Conservation (phyloP, 35 echinoderm and acorn worm genomes). For the Anneissia japonica region DNA sequence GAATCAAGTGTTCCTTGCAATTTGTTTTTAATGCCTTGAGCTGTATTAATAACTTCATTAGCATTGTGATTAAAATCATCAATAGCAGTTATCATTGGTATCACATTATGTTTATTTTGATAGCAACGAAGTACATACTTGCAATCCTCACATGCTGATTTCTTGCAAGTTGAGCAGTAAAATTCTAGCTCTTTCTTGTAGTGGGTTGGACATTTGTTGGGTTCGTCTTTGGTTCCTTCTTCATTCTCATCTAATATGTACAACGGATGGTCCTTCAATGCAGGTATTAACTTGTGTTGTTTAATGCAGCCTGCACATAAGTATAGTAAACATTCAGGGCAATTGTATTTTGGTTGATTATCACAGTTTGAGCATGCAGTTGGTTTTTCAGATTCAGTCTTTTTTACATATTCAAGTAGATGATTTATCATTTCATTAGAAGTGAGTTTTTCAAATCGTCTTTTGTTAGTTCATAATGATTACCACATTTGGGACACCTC, state of each 20-base stretch:
- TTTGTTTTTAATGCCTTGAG: too few species aligned
- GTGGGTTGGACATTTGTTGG: too few species aligned
- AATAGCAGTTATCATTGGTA: too few species aligned
- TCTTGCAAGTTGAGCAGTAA: too few species aligned
- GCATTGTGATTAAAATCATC: too few species aligned
- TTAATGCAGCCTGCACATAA: background rate
- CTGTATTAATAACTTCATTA: too few species aligned
- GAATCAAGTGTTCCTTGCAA: too few species aligned
- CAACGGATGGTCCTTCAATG: background rate
- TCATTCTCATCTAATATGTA: background rate
- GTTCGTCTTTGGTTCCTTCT: too few species aligned
- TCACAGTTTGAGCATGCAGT: background rate
- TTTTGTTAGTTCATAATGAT: background rate
- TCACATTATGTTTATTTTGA: too few species aligned
- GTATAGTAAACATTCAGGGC: background rate
- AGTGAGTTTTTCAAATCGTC: background rate
- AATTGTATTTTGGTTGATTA: background rate
- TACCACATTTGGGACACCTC: background rate
- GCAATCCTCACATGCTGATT: too few species aligned
- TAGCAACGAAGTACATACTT: too few species aligned
- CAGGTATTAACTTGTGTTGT: background rate
- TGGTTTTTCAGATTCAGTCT: background rate
- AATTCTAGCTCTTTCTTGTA: too few species aligned
- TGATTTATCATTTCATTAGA: background rate
- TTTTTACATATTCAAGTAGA: background rate